phyloP scores from a whole-genome alignment of 2,888 invertebrate species.

The Cantharis nigra region DNA sequence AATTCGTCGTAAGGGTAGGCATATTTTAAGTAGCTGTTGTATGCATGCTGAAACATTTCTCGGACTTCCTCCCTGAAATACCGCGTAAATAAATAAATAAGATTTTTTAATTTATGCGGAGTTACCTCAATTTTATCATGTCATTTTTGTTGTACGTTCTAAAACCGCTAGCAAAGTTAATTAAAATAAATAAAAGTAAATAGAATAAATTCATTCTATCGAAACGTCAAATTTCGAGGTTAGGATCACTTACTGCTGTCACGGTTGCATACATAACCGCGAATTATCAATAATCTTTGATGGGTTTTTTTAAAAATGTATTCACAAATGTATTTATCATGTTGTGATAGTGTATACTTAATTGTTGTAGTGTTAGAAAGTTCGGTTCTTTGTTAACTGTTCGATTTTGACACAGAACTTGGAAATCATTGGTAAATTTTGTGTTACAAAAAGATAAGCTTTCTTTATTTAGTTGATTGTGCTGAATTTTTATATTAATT shows the following conservation, averaged over 20 bases:
- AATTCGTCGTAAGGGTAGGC: constrained; percentile 97
- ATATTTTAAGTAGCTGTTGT: constrained; percentile 90
- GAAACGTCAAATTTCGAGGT: not conserved
- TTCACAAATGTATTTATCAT: too few relatives aligned
- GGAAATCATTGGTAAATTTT: too few relatives aligned
- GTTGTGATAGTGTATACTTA: too few relatives aligned
- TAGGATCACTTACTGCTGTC: not conserved
- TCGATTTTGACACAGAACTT: too few relatives aligned
- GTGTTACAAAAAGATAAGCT: too few relatives aligned
- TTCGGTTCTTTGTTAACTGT: too few relatives aligned
- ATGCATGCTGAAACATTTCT: constrained; percentile 97
- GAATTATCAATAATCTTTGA: too few relatives aligned
- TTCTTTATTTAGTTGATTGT: too few relatives aligned
- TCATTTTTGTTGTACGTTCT: constrained; percentile 62
- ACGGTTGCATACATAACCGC: not conserved
- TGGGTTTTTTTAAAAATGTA: too few relatives aligned
- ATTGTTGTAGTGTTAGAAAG: too few relatives aligned
- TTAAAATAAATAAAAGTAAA: constrained; percentile 10
- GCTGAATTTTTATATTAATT: too few relatives aligned
- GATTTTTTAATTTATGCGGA: not conserved
- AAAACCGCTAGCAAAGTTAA: constrained; percentile 31
- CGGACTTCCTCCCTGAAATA: constrained; percentile 81
- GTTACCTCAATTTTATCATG: constrained; percentile 61
- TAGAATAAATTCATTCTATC: constrained; percentile 7
- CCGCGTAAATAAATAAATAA: not conserved